Percentiles rank a stretch among this genome's conserved stretches.
These are phyloP conservation scores for Ptychadena robeensis DNA, from an alignment of 2,797 vertebrate species.

Conservation along the genomic window DNA sequence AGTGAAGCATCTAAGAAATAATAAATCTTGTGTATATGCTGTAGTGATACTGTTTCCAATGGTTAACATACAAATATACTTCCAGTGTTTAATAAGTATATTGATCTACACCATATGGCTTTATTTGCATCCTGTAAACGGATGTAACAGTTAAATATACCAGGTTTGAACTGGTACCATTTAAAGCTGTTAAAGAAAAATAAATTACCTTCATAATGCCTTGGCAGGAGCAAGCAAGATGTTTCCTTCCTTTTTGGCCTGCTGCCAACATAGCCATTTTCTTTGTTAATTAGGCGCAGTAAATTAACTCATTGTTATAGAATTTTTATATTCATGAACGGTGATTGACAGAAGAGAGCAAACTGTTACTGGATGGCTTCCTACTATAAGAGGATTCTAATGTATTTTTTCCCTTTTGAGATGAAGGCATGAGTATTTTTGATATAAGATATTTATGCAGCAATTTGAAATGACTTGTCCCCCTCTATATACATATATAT, in stretches of 20 bases:
- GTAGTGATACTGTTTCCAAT: neutral
- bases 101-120: neutral
- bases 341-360: neutral
- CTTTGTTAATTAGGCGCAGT: constrained; percentile 29
- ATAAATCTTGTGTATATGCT: no score
- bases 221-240: constrained; percentile 6
- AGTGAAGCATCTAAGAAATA: no score
- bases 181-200: constrained; percentile 10
- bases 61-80: neutral
- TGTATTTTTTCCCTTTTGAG: neutral
- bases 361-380: neutral
- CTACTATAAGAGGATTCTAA: neutral
- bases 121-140: neutral
- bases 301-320: constrained; percentile 7
- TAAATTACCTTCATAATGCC: neutral
- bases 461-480: neutral
- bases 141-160: neutral
- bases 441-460: neutral
- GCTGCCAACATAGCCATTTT: constrained; percentile 10
- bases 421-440: neutral
- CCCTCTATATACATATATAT: no score
- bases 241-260: constrained; percentile 17
- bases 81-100: neutral
- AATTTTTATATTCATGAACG: constrained; percentile 26
- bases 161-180: no score